Percentiles rank a stretch among this genome's conserved stretches.
phyloP scores from a whole-genome alignment of 2,113 vertebrate genomes.

The Pseudorhombus dupliciocellatus region DNA sequence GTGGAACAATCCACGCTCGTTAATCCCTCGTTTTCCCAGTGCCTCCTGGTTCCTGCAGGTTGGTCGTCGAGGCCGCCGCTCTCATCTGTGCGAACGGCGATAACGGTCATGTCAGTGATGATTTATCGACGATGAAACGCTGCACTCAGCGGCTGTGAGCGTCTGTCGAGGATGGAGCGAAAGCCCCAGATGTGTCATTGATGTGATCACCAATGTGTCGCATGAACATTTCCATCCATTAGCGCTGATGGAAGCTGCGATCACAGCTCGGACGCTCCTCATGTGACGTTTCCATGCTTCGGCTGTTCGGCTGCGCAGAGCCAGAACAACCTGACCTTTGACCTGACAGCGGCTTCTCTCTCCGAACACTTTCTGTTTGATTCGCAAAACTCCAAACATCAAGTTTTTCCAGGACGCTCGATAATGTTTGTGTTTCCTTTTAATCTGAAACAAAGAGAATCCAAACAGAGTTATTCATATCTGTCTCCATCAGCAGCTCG shows the following conservation, averaged over 20 bases:
- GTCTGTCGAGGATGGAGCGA: slow-evolving; percentile 10
- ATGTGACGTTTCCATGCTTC: no score
- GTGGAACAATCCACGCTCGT: not conserved
- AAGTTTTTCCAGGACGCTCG: no score
- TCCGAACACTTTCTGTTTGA: no score
- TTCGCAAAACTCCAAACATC: no score
- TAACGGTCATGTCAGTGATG: slow-evolving; percentile 22
- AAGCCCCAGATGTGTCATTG: not conserved
- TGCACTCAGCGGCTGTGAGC: slow-evolving; percentile 18
- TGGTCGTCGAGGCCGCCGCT: slow-evolving; percentile 12
- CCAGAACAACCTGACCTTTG: no score
- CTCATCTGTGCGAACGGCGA: slow-evolving; percentile 29
- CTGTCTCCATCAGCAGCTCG: no score
- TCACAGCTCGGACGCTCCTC: not conserved
- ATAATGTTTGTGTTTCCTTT: not conserved
- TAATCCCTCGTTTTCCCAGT: slow-evolving; percentile 1
- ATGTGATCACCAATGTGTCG: not conserved
- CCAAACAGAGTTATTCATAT: not conserved
- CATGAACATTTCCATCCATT: not conserved
- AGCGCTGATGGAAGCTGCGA: not conserved
- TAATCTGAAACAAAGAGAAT: not conserved
- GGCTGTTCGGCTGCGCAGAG: no score
- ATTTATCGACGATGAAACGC: slow-evolving; percentile 33
- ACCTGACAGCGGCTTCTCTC: no score
- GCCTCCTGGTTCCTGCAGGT: no score